Evolutionary conservation across 2,797 vertebrate species (phyloP), one percentile per base, ranked within the genome.

Genomic region (Decapterus maruadsi): DNA sequence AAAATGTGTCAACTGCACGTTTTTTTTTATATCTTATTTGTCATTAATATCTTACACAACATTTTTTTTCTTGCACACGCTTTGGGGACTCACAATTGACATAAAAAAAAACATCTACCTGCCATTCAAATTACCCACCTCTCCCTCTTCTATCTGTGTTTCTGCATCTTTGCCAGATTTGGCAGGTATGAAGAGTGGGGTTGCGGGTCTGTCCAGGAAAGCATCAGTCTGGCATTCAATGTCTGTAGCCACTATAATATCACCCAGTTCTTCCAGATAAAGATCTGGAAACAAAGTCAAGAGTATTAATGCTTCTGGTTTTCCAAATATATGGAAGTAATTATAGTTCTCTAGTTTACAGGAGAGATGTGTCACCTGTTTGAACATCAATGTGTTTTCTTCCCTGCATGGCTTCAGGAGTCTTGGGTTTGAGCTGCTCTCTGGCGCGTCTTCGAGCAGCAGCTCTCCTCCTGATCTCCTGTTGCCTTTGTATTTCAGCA

Each of bases 141-240:
- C 98, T 92, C 97, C 97, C 66, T 97, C 96, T 88, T 97, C 93
- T 87, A 99, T 97, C 82, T 99, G 96, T 0, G 98, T 99, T 71
- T 93, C 94, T 19, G 89, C 94, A 87, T 99, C 98, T 89, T 85
- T 94, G 59, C 98, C 98, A 0, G 96, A 94, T 93, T 98, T 99
- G 73, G 96, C 95, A 72, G 97, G 97, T 82, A 98, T 94, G 72
- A 98, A 99, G 66, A 98, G 93, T 0, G 97, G 97, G 60, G 95
- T 96, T 16, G 95, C 80, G 12, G 97, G 97, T 94, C 89, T 96
- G 83, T 98, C 96, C 94, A 98, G 85, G 91, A 99, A 97, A 0
- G 92, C 94, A 78, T 99, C 98, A 26, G 98, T 99, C 93, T 99
- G 98, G 91, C 97, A 97, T 77, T 96, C 95, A 54, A 82, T 86